Percentiles rank a stretch among this genome's conserved stretches.
These are phyloP conservation scores for Hyperopisus bebe DNA, from an alignment of 2,113 vertebrate species.

Conservation along the genomic window DNA sequence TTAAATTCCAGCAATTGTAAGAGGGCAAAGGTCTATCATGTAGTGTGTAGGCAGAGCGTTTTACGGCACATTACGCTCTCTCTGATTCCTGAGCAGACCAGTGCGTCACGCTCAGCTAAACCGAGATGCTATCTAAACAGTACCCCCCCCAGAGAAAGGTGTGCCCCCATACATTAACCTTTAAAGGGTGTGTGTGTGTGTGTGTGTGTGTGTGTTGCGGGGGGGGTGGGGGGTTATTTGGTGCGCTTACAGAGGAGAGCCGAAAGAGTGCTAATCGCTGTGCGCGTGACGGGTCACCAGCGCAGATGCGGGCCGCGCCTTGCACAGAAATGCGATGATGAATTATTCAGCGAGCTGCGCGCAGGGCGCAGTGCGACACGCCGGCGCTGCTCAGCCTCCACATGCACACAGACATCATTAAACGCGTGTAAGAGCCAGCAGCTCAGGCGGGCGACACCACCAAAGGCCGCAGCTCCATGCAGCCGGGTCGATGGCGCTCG, in stretches of 20 bases:
- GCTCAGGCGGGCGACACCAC: not conserved
- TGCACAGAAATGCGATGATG: not conserved
- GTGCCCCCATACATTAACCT: slow-evolving; percentile 55
- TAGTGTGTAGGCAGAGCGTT: not conserved
- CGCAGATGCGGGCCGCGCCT: not conserved
- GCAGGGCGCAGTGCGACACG: not conserved
- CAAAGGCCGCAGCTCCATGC: not conserved
- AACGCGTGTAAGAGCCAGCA: not conserved
- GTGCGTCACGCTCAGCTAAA: slow-evolving; percentile 46
- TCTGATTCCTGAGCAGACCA: slow-evolving; percentile 12
- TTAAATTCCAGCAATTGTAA: not conserved
- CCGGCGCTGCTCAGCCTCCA: not conserved
- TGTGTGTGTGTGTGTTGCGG: slow-evolving; percentile 23
- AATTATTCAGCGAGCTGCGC: not conserved
- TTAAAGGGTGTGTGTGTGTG: slow-evolving; percentile 44
- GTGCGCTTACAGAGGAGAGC: not conserved
- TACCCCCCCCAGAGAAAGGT: slow-evolving; percentile 34
- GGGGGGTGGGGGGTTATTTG: not conserved
- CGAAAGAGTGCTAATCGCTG: not conserved
- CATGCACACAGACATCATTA: slow-evolving; percentile 22
- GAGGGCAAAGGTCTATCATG: not conserved
- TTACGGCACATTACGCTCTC: not conserved
- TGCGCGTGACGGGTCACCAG: not conserved
- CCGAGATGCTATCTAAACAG: slow-evolving; percentile 40
- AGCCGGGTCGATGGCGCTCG: not conserved